Evolutionary conservation across 2,888 invertebrate genomes (phyloP).

Genomic region (Drosophila cracens): DNA sequence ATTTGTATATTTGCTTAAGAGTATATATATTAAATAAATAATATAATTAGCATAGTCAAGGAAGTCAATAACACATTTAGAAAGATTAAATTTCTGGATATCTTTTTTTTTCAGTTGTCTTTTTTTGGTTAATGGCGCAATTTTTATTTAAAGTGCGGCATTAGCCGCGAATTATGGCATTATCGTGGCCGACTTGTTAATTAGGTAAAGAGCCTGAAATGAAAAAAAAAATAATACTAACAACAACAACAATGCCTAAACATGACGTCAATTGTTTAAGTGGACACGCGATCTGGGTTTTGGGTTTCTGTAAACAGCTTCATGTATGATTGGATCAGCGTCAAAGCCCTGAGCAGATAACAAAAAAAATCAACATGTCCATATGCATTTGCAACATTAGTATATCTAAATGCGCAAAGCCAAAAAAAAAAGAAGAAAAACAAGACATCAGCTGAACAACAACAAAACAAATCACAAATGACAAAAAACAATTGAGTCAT

Average conservation of each 20-base stretch:
- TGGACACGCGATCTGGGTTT: background rate
- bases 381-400: background rate
- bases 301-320: no score
- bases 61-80: background rate
- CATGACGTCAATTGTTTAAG: slow-evolving; percentile 11
- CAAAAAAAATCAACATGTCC: background rate
- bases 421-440: background rate
- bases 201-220: slow-evolving; percentile 43
- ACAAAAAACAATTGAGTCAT: slow-evolving; percentile 34
- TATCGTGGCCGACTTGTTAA: slow-evolving; percentile 42
- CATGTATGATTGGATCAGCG: slow-evolving; percentile 9
- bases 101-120: background rate
- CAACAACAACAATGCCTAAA: slow-evolving; percentile 25
- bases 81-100: slow-evolving; percentile 36
- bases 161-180: slow-evolving; percentile 31
- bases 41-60: slow-evolving; percentile 3
- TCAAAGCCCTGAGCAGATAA: slow-evolving; percentile 35
- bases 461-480: slow-evolving; percentile 1
- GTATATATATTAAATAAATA: background rate
- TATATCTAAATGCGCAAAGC: background rate
- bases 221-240: slow-evolving; percentile 7
- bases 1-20: no score
- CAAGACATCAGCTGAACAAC: background rate
- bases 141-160: slow-evolving; percentile 53
- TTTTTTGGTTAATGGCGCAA: slow-evolving; percentile 51